Conservation (phyloP, 2,113 vertebrate species). For the Delphinus delphis region DNA sequence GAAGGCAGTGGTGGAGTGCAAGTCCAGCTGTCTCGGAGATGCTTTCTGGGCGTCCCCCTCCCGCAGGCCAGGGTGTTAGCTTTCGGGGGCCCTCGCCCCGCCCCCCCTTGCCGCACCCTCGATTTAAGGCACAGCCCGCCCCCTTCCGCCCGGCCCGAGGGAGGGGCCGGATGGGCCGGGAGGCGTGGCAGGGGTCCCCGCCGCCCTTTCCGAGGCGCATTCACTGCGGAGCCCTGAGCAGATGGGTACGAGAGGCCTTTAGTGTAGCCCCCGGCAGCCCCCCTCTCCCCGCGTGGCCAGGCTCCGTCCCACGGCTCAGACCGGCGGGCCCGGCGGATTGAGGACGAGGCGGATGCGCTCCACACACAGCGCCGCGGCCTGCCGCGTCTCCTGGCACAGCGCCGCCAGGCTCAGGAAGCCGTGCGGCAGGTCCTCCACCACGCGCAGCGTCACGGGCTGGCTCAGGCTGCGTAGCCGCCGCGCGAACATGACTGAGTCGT, state of each 20-base stretch:
- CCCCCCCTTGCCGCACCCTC: too few species aligned
- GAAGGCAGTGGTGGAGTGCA: slow-evolving; percentile 22
- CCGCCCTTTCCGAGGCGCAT: neutral
- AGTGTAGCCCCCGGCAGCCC: slow-evolving; percentile 5
- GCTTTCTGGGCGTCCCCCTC: neutral
- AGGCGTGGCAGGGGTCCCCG: neutral
- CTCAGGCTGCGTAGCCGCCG: slow-evolving; percentile 86
- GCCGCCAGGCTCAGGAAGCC: slow-evolving; percentile 93
- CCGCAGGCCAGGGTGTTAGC: neutral
- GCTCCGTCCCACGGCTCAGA: neutral
- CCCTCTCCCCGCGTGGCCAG: rapidly evolving
- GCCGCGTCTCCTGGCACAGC: slow-evolving; percentile 89
- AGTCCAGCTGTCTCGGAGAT: neutral
- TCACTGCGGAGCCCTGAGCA: slow-evolving; percentile 37
- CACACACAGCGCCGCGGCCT: slow-evolving; percentile 87
- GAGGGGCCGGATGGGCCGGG: neutral
- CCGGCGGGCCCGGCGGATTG: neutral
- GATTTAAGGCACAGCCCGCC: slow-evolving; percentile 39
- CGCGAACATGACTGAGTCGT: slow-evolving; percentile 95
- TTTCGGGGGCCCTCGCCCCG: neutral
- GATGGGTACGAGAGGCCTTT: slow-evolving; percentile 57
- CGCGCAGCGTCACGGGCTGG: slow-evolving; percentile 88
- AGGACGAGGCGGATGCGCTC: slow-evolving; percentile 88
- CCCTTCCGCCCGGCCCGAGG: neutral
- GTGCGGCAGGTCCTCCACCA: slow-evolving; percentile 93